Evolutionary conservation across 2,113 vertebrate species (phyloP).

Genomic region (Asarcornis scutulata): DNA sequence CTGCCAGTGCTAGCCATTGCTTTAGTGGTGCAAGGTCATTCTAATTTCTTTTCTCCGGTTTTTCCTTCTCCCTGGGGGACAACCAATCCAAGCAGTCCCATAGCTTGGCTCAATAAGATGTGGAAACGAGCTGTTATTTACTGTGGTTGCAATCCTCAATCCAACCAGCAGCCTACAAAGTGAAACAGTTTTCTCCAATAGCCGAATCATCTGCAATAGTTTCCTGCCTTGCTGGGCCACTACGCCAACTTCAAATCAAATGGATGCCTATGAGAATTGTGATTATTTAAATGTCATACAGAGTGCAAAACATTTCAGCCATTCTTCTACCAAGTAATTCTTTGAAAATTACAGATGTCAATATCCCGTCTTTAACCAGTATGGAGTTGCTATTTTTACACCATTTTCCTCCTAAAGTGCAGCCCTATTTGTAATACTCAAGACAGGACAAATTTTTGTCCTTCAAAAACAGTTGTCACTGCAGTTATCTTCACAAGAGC

Average conservation of each 20-base stretch:
- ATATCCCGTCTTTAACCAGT: slow-evolving; percentile 41
- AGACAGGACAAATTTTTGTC: slow-evolving; percentile 77
- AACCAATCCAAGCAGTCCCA: slow-evolving; percentile 48
- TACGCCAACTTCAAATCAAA: background rate
- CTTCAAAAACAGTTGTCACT: slow-evolving; percentile 79
- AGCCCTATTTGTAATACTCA: slow-evolving; percentile 72
- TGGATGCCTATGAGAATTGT: background rate
- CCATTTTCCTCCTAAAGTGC: slow-evolving; percentile 18
- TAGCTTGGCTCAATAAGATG: slow-evolving; percentile 33
- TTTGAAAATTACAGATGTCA: slow-evolving; percentile 65
- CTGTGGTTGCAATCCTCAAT: slow-evolving; percentile 11
- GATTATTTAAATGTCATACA: slow-evolving; percentile 52
- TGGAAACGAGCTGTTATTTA: slow-evolving; percentile 67
- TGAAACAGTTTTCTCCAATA: background rate
- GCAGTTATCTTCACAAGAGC: slow-evolving; percentile 75
- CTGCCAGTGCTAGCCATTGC: background rate
- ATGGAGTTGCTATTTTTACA: slow-evolving; percentile 50
- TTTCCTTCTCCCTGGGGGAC: slow-evolving; percentile 50
- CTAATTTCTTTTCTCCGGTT: slow-evolving; percentile 52
- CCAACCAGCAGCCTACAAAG: background rate
- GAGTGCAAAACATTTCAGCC: background rate
- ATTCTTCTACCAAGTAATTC: slow-evolving; percentile 36
- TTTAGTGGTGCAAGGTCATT: slow-evolving; percentile 54
- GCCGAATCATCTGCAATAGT: background rate
- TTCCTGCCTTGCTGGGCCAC: background rate